Evolutionary conservation across 2,797 vertebrate genomes (phyloP).

Genomic region (Lagocephalus sceleratus): DNA sequence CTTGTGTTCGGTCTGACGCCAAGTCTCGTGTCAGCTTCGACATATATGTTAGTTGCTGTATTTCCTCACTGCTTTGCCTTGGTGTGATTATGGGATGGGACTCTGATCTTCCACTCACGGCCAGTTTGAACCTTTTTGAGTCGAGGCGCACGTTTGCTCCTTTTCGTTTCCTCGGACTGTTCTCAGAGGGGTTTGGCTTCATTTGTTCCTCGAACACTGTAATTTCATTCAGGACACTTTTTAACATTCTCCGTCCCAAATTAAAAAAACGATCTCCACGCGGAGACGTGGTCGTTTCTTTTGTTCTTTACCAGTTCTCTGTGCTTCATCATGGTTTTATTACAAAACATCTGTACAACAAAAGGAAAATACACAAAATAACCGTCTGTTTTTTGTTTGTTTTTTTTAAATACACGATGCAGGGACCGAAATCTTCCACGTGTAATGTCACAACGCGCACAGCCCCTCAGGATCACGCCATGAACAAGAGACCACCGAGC

Average conservation of each 20-base stretch:
- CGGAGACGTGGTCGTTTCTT: constrained; percentile 31
- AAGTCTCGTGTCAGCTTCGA: constrained; percentile 42
- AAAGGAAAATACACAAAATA: constrained; percentile 71
- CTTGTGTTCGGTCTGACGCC: constrained; percentile 25
- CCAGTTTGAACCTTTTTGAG: constrained; percentile 42
- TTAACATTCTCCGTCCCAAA: constrained; percentile 62
- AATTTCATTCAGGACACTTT: constrained; percentile 44
- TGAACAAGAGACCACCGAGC: constrained; percentile 1
- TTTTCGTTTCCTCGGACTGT: constrained; percentile 21
- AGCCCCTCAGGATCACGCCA: constrained; percentile 21
- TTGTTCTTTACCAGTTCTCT: constrained; percentile 15
- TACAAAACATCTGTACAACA: constrained; percentile 80
- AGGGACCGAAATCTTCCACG: constrained; percentile 36
- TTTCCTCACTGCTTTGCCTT: constrained; percentile 37
- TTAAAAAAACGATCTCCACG: constrained; percentile 32
- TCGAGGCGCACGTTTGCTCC: constrained; percentile 33
- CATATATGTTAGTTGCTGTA: constrained; percentile 53
- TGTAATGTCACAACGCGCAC: constrained; percentile 7
- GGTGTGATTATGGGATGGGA: constrained; percentile 6
- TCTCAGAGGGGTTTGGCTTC: constrained; percentile 32
- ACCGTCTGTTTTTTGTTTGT: constrained; percentile 12
- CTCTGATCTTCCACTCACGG: constrained; percentile 1
- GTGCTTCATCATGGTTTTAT: constrained; percentile 67
- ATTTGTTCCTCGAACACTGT: constrained; percentile 48
- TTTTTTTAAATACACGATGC: constrained; percentile 53